These are phyloP conservation scores for Lepidotrigona ventralis DNA, from an alignment of 1,140 invertebrate genomes.

Conservation along the genomic window DNA sequence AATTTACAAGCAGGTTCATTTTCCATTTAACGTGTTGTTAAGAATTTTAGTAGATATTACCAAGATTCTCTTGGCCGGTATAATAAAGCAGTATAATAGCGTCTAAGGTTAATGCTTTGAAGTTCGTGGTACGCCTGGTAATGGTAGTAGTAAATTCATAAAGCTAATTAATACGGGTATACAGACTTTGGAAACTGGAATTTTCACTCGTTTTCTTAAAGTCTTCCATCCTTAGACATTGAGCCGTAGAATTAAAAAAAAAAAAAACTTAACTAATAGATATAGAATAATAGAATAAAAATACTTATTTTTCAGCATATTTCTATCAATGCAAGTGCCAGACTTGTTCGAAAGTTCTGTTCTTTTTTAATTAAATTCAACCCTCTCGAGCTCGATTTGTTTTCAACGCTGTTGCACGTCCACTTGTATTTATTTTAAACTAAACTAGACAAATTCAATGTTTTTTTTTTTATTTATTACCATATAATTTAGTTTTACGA, in stretches of 20 bases:
- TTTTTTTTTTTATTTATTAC: too few relatives aligned
- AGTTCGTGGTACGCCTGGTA: neutral
- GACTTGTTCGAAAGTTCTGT: too few relatives aligned
- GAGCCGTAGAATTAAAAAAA: neutral
- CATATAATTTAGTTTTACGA: too few relatives aligned
- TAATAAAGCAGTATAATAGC: conserved; percentile 1
- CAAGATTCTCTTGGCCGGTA: neutral
- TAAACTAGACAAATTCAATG: too few relatives aligned
- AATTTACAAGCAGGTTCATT: too few relatives aligned
- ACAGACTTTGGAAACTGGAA: neutral
- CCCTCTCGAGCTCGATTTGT: too few relatives aligned
- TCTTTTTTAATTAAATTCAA: too few relatives aligned
- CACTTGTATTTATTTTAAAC: too few relatives aligned
- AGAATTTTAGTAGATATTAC: neutral
- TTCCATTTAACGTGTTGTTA: too few relatives aligned
- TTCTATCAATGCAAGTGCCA: neutral
- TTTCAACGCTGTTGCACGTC: too few relatives aligned
- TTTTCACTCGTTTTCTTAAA: neutral
- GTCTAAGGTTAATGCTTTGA: neutral
- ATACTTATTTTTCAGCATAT: neutral
- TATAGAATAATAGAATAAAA: too few relatives aligned
- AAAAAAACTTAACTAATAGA: neutral
- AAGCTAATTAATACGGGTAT: neutral
- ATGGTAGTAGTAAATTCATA: conserved; percentile 18
- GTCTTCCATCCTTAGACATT: neutral